Conservation (phyloP, 1,140 invertebrate species). For the Ceratoteleas bidentatus region DNA sequence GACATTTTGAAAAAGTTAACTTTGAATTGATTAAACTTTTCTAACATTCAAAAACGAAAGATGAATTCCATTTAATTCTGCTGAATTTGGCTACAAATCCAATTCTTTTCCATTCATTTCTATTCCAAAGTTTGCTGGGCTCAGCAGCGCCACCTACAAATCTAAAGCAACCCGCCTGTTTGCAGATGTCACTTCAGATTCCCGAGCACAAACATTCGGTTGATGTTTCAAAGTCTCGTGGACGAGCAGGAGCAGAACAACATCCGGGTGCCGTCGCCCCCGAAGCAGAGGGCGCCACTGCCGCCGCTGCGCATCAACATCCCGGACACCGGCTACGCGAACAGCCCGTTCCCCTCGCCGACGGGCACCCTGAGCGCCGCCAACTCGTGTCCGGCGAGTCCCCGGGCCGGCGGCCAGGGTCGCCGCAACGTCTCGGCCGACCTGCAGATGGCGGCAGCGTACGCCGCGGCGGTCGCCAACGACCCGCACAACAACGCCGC, state of each 20-base stretch:
- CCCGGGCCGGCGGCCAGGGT: slow-evolving; percentile 86
- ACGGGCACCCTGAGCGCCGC: slow-evolving; percentile 94
- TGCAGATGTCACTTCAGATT: no score
- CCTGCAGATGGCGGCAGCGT: slow-evolving; percentile 87
- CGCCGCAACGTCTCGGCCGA: slow-evolving; percentile 86
- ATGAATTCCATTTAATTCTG: no score
- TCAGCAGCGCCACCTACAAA: no score
- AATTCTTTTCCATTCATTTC: no score
- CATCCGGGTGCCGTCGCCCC: slow-evolving; percentile 76
- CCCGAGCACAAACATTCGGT: no score
- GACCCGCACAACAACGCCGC: slow-evolving; percentile 74
- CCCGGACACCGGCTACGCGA: slow-evolving; percentile 87
- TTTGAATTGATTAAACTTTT: no score
- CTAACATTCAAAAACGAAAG: no score
- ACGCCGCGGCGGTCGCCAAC: slow-evolving; percentile 84
- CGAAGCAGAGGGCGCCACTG: slow-evolving; percentile 81
- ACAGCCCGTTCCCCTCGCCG: slow-evolving; percentile 96
- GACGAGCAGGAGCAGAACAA: slow-evolving; percentile 79
- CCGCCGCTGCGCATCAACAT: slow-evolving; percentile 93
- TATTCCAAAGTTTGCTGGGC: no score
- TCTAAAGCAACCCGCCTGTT: no score
- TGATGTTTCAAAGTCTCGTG: no score
- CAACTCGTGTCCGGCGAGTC: slow-evolving; percentile 98
- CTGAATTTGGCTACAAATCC: no score
- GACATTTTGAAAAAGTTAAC: no score